Base-by-base conservation (phyloP, 2,888 invertebrate species). In the Drosophila anomalata region DNA sequence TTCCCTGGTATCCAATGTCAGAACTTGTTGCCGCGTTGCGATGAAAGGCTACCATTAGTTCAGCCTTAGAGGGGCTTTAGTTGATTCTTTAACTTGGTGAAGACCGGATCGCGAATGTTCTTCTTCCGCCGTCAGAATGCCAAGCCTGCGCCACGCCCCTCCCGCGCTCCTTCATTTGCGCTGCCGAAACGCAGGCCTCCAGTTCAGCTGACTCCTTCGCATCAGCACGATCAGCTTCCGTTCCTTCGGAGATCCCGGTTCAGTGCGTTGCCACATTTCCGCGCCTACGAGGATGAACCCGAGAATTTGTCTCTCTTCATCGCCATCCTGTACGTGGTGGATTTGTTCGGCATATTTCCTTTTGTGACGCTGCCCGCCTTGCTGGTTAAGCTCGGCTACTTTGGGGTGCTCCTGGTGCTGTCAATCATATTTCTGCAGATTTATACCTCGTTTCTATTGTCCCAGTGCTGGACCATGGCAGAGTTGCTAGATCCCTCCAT, bases 281-380 rank as follows among this genome's bases (percentile, higher is more conserved):
- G 89, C 3, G 79, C 79, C 36, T 78, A 79, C 47, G 77, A 80
- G 60, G 77, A 88, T 56, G 87, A 84, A 26, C 79, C 84, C 3
- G 87, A 90, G 54, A 90, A 82, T 60, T 92, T 96, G 5, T 95
- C 95, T 33, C 92, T 95, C 3, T 89, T 95, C 50, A 95, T 96
- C 89, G 94, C 96, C 0, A 93, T 95, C 12, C 92, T 96, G 42
- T 96, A 96, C 90, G 94, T 97, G 26, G 93, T 97, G 17, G 96
- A 96, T 90, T 93, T 96, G 48, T 96, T 97, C 87, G 97, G 96
- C 44, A 96, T 97, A 0, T 96, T 96, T 88, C 96, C 96, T 0
- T 94, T 97, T 2, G 94, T 97, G 12, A 94, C 96, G 0, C 90
- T 97, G 61, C 96, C 96, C 0, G 94, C 95, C 77, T 93, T 95